Evolutionary conservation across 2,797 vertebrate species (phyloP), one percentile per base, ranked within the genome.

Genomic region (Tangara arthus): DNA sequence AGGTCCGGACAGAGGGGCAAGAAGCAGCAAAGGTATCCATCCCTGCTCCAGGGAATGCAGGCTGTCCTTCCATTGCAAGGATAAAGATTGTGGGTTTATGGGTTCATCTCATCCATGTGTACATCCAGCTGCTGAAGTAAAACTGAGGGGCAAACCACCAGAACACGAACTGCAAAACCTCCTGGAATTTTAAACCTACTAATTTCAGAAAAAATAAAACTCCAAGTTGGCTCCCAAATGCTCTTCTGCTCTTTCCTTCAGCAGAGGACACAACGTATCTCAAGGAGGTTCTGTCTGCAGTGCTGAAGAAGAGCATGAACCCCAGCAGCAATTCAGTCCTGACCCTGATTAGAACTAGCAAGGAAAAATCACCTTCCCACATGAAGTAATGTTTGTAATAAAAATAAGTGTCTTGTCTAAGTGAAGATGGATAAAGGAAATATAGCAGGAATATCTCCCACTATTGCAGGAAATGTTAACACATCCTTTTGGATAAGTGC

Each of bases 301-400:
- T 35, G 15, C 41, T 4, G 12, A 80, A 65, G 64, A 84, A 60
- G 32, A 59, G 2, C 26, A 17, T 1, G 35, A 69, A 41, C 9
- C 18, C 5, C 19, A 78, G 16, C 32, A 10, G 8, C 0, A 0
- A 14, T 39, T 82, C 37, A 63, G 19, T 27, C 15, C n/a, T 30
- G 24, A 21, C 30, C 12, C 37, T n/a, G n/a, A 9, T 30, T 9
- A 49, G 28, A 23, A 16, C 17, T 14, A 57, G 23, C 8, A 56
- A 50, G 17, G 28, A 81, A 88, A 91, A 80, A 34, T 27, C 60
- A 46, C 34, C 9, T 87, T 92, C 37, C 35, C n/a, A 49, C 1
- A 24, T 3, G 32, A 47, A 66, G 6, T 20, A 86, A 16, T 6
- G 7, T 66, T 72, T 63, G n/a, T 52, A 71, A 83, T 34, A 75